Evolutionary conservation across 2,888 invertebrate species (phyloP).

Genomic region (Eledona agricola): DNA sequence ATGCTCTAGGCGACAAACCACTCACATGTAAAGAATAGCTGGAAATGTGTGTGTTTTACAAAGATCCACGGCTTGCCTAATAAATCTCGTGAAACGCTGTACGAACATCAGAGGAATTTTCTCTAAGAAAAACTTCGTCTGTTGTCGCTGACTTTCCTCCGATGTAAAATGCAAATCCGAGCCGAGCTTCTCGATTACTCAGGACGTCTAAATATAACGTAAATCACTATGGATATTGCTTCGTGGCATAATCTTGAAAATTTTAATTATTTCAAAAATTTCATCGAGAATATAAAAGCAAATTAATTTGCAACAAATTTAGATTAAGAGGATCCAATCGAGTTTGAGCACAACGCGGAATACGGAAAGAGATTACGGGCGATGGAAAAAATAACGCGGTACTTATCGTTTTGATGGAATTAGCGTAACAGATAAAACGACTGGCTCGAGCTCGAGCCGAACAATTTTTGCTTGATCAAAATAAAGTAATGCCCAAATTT

Average conservation of each 20-base stretch:
- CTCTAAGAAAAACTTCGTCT: conserved; percentile 8
- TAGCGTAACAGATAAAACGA: too few relatives aligned
- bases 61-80: conserved; percentile 28
- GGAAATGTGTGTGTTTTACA: conserved; percentile 34
- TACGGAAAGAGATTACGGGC: conserved; percentile 9
- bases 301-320: conserved; percentile 23
- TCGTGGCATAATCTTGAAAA: conserved; percentile 19
- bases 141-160: conserved; percentile 13
- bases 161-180: conserved; percentile 20
- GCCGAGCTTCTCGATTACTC: background rate
- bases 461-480: too few relatives aligned
- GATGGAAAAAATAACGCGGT: conserved; percentile 28
- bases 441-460: too few relatives aligned
- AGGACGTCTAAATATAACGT: conserved; percentile 2
- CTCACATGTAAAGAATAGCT: conserved; percentile 36
- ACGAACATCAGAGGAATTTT: conserved; percentile 19
- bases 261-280: too few relatives aligned
- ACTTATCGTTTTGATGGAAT: too few relatives aligned
- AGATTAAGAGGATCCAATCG: conserved; percentile 20
- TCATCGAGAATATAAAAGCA: conserved; percentile 5
- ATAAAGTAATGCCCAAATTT: too few relatives aligned
- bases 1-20: conserved; percentile 30
- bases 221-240: conserved; percentile 5
- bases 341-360: conserved; percentile 22
- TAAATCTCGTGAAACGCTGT: conserved; percentile 32